Base-by-base conservation (phyloP, 2,797 vertebrate genomes). In the Avahi laniger region DNA sequence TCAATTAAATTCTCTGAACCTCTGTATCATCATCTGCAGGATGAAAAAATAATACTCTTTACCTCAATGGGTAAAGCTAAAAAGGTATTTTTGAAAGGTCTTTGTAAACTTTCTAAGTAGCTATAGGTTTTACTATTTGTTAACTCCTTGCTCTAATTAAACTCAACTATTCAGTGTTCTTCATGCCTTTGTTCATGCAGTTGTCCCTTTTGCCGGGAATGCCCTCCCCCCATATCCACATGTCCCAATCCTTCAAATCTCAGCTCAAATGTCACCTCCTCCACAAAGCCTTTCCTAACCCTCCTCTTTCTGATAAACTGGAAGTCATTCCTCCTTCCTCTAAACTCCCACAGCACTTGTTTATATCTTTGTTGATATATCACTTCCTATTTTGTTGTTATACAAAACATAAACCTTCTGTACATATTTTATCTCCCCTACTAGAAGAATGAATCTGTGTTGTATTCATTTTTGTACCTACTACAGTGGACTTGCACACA, bases 201-300 rank as follows among this genome's bases (percentile, higher is more conserved):
- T 96, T 97, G 84, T 92, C 94, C 65, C 81, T 96, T 90, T 73
- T 93, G 89, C 92, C 89, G 85, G 67, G 80, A 94, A 93, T 90
- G 79, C 54, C 50, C 89, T 85, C 48, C 43, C 26, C 38, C 83
- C 59, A 69, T 41, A 92, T 54, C 59, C 93, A 94, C 88, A 92
- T 86, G 91, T 86, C 88, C 78, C 73, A 86, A 91, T 94, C 93
- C 94, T 94, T 96, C 85, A 97, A 96, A 95, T 94, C 81, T 95
- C 92, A 96, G 88, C 67, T 96, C 93, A 93, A 93, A 93, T 92
- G 92, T 89, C 93, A 83, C 48, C 76, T 94, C n/a, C 38, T 95
- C 50, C 72, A 92, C 35, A 93, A 95, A 95, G 75, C 30, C 22
- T 93, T 91, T 86, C 76, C 89, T 93, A 83, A 93, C 41, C 33